Conservation (phyloP, 2,888 invertebrate genomes). For the Lymantria monacha region DNA sequence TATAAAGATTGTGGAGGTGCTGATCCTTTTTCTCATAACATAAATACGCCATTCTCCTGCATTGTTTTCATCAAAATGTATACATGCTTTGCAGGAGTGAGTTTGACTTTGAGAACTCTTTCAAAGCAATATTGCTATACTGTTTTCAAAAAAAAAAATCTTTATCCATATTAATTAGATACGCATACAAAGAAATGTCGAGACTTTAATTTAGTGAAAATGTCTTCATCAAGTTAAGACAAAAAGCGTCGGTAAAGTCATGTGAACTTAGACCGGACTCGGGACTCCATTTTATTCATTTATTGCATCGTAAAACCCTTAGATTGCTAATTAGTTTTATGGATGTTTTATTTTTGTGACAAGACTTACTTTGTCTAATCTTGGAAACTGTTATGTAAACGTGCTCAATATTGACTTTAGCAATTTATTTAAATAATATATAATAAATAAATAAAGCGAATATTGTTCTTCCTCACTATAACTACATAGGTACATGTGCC, state of each 20-base stretch:
- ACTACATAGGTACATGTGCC: too few species aligned
- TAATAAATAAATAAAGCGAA: too few species aligned
- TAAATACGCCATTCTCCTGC: constrained; percentile 21
- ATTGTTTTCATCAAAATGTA: constrained; percentile 9
- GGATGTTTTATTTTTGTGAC: constrained; percentile 59
- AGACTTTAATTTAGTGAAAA: constrained; percentile 60
- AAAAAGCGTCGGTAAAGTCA: constrained; percentile 56
- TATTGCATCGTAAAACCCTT: constrained; percentile 67
- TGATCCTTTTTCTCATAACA: constrained; percentile 36
- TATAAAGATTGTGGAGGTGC: constrained; percentile 32
- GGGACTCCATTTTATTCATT: constrained; percentile 69
- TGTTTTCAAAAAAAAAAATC: constrained; percentile 12
- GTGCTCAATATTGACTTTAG: too few species aligned
- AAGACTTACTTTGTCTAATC: constrained; percentile 36
- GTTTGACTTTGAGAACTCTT: constrained; percentile 2
- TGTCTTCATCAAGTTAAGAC: constrained; percentile 61
- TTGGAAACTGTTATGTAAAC: too few species aligned
- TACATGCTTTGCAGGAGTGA: constrained; percentile 18
- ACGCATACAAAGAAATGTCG: constrained; percentile 46
- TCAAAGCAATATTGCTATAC: not conserved
- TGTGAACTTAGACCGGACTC: constrained; percentile 46
- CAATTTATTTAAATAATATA: too few species aligned
- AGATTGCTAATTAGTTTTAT: constrained; percentile 77
- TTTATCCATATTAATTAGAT: constrained; percentile 56
- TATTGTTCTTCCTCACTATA: too few species aligned